Evolutionary conservation across 2,888 invertebrate species (phyloP).

Genomic region (Fabriciana adippe): DNA sequence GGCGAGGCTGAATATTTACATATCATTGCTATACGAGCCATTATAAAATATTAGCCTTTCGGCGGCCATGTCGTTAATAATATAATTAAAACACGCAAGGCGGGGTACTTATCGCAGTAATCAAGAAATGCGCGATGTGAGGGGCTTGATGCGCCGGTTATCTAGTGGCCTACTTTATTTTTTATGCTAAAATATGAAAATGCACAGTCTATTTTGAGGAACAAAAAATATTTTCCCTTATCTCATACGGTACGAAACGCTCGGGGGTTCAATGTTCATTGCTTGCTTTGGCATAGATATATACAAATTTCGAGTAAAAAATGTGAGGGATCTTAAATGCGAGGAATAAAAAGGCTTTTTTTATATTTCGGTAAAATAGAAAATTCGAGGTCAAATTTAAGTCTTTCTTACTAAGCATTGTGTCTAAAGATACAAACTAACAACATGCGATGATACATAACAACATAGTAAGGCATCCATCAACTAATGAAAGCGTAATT

Average conservation of each 20-base stretch:
- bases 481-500: constrained; percentile 81
- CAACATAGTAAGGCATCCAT: constrained; percentile 58
- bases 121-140: constrained; percentile 64
- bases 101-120: constrained; percentile 74
- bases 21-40: constrained; percentile 79
- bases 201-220: constrained; percentile 37
- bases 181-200: constrained; percentile 39
- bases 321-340: constrained; percentile 28
- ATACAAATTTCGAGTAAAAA: constrained; percentile 30
- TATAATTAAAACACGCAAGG: constrained; percentile 82
- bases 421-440: constrained; percentile 22
- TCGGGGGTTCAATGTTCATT: constrained; percentile 35
- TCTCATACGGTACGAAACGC: constrained; percentile 37
- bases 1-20: constrained; percentile 79
- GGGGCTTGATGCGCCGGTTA: constrained; percentile 41
- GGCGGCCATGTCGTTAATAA: constrained; percentile 77
- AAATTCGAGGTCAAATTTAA: constrained; percentile 23
- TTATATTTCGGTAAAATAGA: constrained; percentile 21
- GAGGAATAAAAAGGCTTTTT: constrained; percentile 19
- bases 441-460: constrained; percentile 37
- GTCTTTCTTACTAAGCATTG: constrained; percentile 6
- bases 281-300: constrained; percentile 35
- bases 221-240: constrained; percentile 37
- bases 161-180: constrained; percentile 43
- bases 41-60: constrained; percentile 80